phyloP scores from a whole-genome alignment of 1,140 invertebrate genomes.

The Campoletis sonorensis region DNA sequence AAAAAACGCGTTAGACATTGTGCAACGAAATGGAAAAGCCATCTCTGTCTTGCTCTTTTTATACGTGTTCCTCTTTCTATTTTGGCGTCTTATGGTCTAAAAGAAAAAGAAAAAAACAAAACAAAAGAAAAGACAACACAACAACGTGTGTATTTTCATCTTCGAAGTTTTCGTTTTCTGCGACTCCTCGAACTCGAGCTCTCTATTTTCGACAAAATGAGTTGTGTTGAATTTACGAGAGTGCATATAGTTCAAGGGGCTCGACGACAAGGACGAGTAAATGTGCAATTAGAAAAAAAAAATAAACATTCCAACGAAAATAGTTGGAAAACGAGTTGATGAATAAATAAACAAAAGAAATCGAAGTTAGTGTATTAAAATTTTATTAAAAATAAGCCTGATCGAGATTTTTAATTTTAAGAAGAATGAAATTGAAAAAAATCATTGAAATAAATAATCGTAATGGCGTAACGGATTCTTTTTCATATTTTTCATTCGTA shows the following conservation, averaged over 20 bases:
- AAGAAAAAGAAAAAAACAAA: background rate
- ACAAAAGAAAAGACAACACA: no score
- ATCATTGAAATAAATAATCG: background rate
- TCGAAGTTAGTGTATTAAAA: no score
- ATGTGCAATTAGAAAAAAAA: background rate
- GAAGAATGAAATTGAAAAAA: no score
- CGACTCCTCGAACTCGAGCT: background rate
- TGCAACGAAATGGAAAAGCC: constrained; percentile 22
- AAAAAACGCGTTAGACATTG: constrained; percentile 8
- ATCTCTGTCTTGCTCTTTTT: background rate
- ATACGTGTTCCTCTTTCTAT: no score
- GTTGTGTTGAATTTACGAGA: background rate
- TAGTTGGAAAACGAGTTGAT: no score
- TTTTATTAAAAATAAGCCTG: no score
- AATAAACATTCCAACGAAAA: no score
- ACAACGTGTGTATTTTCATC: constrained; percentile 21
- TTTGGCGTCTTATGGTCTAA: background rate
- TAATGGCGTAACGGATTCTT: background rate
- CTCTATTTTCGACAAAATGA: background rate
- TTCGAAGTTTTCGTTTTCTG: constrained; percentile 2
- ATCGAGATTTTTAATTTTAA: no score
- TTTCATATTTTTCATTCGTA: background rate
- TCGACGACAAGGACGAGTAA: background rate
- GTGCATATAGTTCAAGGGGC: background rate
- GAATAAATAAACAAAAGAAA: background rate